Base-by-base conservation (phyloP, 2,797 vertebrate species). In the Pipistrellus kuhlii region DNA sequence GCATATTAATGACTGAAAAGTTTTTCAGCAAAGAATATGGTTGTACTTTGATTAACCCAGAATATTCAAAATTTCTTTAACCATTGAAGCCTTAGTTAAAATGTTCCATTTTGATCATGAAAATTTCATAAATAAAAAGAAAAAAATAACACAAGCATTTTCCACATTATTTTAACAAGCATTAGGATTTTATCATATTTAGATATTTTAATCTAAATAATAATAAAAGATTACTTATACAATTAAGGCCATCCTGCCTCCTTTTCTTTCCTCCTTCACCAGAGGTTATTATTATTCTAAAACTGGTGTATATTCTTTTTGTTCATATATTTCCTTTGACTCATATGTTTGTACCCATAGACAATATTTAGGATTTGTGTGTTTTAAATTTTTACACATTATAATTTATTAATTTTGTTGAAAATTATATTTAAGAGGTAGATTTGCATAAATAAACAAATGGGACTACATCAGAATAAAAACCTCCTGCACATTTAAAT, bases 1-100 rank as follows among this genome's bases (percentile, higher is more conserved):
- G 53, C 80, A 83, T 76, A 88, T 72, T 96, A 97, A 96, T 88
- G 59, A 81, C n/a, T 18, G 27, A 90, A 94, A 95, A 72, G 25
- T 94, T 96, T 75, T 93, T 6, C 32, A 64, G 71, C 32, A 92
- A 82, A 80, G 71, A 94, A 90, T 92, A 93, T 13, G 4, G 27
- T 46, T 90, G 6, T 53, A 69, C 53, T 94, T 93, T 80, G 35
- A 85, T 84, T 93, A 94, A 89, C 32, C 48, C 18, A 91, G 71
- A 88, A 82, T 92, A 90, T 48, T 20, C 30, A 94, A 75, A 88
- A 76, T n/a, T 8, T 75, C 6, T 51, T 59, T 95, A 87, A 41
- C 30, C 9, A 48, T 8, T 25, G 75, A 95, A 90, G 20, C 1
- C 30, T 86, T 90, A 72, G 46, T 71, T 80, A 93, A 95, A 55